Percentiles rank a stretch among this genome's conserved stretches.
Conservation (phyloP, 2,888 invertebrate species). For the Gasteruption jaculator region DNA sequence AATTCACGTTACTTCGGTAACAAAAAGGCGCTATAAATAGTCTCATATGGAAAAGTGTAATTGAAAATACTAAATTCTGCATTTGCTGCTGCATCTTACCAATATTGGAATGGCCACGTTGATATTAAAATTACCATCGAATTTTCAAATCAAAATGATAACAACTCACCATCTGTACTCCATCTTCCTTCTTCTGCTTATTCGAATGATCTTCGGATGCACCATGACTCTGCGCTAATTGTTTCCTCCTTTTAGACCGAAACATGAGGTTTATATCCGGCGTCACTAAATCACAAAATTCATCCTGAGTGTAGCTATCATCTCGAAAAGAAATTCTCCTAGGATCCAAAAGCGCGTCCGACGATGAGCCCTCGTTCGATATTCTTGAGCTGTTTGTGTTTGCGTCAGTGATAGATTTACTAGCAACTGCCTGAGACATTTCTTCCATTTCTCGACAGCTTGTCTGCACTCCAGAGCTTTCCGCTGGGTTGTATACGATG, state of each 20-base stretch:
- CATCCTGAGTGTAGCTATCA: constrained; percentile 37
- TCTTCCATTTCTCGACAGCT: too few relatives aligned
- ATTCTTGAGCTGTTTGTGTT: constrained; percentile 20
- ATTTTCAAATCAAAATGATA: too few relatives aligned
- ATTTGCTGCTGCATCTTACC: too few relatives aligned
- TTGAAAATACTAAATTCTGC: too few relatives aligned
- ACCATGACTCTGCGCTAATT: background rate
- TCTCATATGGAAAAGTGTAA: too few relatives aligned
- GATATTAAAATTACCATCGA: too few relatives aligned
- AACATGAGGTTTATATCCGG: constrained; percentile 42
- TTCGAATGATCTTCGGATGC: constrained; percentile 3
- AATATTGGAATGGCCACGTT: too few relatives aligned
- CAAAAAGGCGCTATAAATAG: too few relatives aligned
- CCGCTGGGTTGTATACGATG: background rate
- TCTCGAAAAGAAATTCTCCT: constrained; percentile 45
- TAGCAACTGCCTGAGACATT: background rate
- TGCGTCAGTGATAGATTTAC: background rate
- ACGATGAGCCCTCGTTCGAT: constrained; percentile 28
- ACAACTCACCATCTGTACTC: too few relatives aligned
- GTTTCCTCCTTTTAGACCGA: constrained; percentile 37
- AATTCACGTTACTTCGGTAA: too few relatives aligned
- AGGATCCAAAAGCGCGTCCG: constrained; percentile 39
- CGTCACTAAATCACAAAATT: constrained; percentile 43
- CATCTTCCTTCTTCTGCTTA: constrained; percentile 4
- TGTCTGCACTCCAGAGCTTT: too few relatives aligned